Evolutionary conservation across 2,888 invertebrate genomes (phyloP).

Genomic region (Dicycla oo): DNA sequence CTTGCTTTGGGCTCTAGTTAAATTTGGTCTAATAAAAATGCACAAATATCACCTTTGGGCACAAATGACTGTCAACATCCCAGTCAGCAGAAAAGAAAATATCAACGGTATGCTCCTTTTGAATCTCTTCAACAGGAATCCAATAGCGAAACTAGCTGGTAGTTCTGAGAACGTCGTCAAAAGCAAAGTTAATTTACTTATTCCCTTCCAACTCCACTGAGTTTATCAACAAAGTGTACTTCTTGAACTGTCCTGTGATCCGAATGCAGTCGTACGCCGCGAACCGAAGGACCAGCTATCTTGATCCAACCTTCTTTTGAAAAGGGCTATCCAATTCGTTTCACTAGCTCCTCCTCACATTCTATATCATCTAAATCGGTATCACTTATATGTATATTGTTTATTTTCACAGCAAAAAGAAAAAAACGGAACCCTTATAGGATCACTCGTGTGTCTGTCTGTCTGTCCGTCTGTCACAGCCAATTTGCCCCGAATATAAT

Average conservation of each 20-base stretch:
- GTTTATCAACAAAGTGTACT: slow-evolving; percentile 92
- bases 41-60: slow-evolving; percentile 12
- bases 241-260: slow-evolving; percentile 80
- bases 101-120: slow-evolving; percentile 86
- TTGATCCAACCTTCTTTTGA: slow-evolving; percentile 65
- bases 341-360: slow-evolving; percentile 7
- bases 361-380: slow-evolving; percentile 51
- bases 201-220: slow-evolving; percentile 92
- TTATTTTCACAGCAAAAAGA: no score
- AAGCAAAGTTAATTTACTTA: slow-evolving; percentile 93
- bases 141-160: slow-evolving; percentile 88
- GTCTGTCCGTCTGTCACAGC: no score
- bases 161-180: slow-evolving; percentile 89
- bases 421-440: no score
- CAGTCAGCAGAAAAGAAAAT: slow-evolving; percentile 70
- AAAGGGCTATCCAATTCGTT: slow-evolving; percentile 13
- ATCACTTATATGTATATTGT: slow-evolving; percentile 52
- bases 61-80: slow-evolving; percentile 28
- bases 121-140: slow-evolving; percentile 85
- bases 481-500: no score
- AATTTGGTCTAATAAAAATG: no score
- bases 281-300: slow-evolving; percentile 62
- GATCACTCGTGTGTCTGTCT: no score
- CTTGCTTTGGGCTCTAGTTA: no score
- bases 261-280: slow-evolving; percentile 69